A percentile compares a stretch with the other conserved stretches of the same genome.
Evolutionary conservation across 2,888 invertebrate species (phyloP).

Genomic region (Odontothrips loti): DNA sequence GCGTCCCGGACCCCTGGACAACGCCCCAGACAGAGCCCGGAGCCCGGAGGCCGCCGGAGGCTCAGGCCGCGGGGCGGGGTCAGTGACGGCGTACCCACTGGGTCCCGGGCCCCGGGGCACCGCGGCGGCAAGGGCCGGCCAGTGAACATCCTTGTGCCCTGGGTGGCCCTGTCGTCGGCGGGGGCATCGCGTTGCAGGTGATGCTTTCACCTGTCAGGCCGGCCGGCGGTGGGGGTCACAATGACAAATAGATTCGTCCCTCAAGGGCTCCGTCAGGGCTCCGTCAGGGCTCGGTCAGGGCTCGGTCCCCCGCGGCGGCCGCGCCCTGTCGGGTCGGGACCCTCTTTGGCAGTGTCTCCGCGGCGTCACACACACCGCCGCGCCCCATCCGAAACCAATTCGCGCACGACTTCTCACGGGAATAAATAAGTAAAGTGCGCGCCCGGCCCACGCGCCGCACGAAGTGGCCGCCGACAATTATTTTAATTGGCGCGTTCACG

Average conservation of each 20-base stretch:
- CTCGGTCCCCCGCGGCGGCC: not conserved
- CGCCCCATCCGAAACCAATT: too few relatives aligned
- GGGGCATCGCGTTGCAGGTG: not conserved
- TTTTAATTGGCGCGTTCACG: too few relatives aligned
- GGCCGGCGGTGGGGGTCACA: not conserved
- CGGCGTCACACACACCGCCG: too few relatives aligned
- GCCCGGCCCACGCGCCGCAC: not conserved
- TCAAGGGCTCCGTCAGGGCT: not conserved
- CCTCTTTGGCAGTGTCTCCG: not conserved
- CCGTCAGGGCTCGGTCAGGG: not conserved
- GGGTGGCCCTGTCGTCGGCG: not conserved
- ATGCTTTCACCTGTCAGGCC: conserved; percentile 9
- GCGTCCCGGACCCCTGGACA: not conserved
- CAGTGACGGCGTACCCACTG: not conserved
- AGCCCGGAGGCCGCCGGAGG: too few relatives aligned
- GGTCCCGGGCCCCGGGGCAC: not conserved
- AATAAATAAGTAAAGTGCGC: not conserved
- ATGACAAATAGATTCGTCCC: not conserved
- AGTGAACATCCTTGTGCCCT: not conserved
- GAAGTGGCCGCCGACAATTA: not conserved
- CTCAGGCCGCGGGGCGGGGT: not conserved
- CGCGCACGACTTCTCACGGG: too few relatives aligned
- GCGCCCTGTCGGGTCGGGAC: too few relatives aligned
- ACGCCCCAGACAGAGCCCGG: not conserved
- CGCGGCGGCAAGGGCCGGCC: not conserved